Conservation (phyloP, 2,113 vertebrate species). For the Ginglymostoma cirratum region DNA sequence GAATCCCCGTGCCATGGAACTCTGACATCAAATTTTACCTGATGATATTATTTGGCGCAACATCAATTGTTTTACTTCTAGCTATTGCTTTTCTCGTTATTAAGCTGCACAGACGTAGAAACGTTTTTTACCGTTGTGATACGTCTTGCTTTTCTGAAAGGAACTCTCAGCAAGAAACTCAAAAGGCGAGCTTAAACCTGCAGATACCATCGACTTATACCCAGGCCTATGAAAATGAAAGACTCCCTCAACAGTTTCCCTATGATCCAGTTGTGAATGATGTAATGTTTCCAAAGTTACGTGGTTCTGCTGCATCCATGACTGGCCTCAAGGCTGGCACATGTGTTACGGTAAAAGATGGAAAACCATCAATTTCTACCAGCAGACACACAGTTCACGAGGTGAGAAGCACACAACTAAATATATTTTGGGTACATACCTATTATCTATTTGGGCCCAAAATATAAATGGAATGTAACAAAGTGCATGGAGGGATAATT, state of each 20-base stretch:
- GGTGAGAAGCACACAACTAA: background rate
- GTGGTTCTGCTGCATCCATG: background rate
- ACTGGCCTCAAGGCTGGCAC: background rate
- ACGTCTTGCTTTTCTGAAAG: background rate
- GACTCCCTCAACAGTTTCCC: too few species aligned
- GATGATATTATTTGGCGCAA: background rate
- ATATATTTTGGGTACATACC: background rate
- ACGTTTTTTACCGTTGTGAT: background rate
- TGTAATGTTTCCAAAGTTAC: background rate
- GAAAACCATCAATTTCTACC: background rate
- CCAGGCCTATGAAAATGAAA: background rate
- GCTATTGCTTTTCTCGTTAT: background rate
- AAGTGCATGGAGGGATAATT: background rate
- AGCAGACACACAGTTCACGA: background rate
- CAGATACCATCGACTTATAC: background rate
- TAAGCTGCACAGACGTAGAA: background rate
- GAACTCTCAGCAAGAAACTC: background rate
- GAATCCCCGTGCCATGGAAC: slow-evolving; percentile 50
- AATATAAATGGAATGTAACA: background rate
- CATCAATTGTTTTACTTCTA: background rate
- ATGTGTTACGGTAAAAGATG: background rate
- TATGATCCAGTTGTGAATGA: background rate
- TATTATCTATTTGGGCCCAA: background rate
- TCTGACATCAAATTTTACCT: slow-evolving; percentile 39
- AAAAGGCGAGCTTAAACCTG: background rate